Evolutionary conservation across 2,888 invertebrate genomes (phyloP), one percentile per base, ranked within the genome.

Genomic region (Drosophila anceps): DNA sequence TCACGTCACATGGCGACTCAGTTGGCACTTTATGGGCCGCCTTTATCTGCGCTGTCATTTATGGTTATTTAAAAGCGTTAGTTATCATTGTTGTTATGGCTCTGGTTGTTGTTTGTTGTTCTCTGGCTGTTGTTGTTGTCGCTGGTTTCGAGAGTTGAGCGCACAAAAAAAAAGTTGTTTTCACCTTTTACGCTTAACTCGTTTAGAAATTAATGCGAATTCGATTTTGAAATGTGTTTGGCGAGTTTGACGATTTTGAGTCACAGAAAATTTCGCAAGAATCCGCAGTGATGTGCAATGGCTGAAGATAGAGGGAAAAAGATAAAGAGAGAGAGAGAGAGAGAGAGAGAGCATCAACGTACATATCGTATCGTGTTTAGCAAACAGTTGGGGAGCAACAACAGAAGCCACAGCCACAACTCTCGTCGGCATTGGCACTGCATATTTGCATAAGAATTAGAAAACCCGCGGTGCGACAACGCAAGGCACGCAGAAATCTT

Each of bases 401-500:
- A 76, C 68, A 69, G 68, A 46, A 79, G 77, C 76, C 63, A 66
- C 74, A 68, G 46, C 55, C 20, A 55, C 72, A 67, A 46, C 69
- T 62, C 43, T 62, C 43, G 59, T 41, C 62, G 67, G 57, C 72
- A 66, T 64, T 61, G 46, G 64, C 67, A 46, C 13, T 78, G 74
- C 86, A 88, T 77, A 87, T 90, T 87, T 87, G 89, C 90, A 89
- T 90, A 84, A 87, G 87, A 87, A 87, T 87, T 87, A 87, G 87
- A 87, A 87, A 86, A 69, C 65, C 65, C 72, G 69, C 70, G 55
- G 73, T 66, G 83, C 82, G 58, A 81, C 77, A 78, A n/a, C 69
- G 46, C 69, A 33, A 71, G 77, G 64, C 76, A 78, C 81, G 77
- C 81, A 70, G 76, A 75, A 82, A 73, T 82, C 86, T 80, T 77